Percentiles rank a stretch among this genome's conserved stretches.
Evolutionary conservation across 1,140 invertebrate genomes (phyloP).

Genomic region (Drosophila carrolli): DNA sequence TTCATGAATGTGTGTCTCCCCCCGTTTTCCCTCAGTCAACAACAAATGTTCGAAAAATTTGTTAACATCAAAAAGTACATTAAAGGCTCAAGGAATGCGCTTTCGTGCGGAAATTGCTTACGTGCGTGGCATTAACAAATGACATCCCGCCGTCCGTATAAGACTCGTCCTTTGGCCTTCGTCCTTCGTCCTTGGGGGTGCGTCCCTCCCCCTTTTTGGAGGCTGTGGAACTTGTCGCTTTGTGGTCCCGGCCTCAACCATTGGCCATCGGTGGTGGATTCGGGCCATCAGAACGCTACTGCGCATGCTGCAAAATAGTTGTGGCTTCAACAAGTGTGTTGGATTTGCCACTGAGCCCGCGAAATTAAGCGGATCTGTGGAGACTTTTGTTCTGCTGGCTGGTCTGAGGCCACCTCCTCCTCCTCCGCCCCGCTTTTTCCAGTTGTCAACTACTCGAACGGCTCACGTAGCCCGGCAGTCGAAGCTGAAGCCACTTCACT

Average conservation of each 20-base stretch:
- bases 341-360: neutral
- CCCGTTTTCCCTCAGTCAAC: slow-evolving; percentile 46
- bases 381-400: slow-evolving; percentile 23
- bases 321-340: slow-evolving; percentile 69
- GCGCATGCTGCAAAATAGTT: slow-evolving; percentile 44
- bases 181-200: slow-evolving; percentile 29
- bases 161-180: slow-evolving; percentile 31
- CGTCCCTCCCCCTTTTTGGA: slow-evolving; percentile 30
- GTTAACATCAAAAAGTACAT: slow-evolving; percentile 83
- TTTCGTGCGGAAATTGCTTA: slow-evolving; percentile 83
- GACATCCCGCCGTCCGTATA: slow-evolving; percentile 56
- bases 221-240: slow-evolving; percentile 72
- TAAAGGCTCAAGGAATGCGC: slow-evolving; percentile 82
- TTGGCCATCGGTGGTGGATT: slow-evolving; percentile 66
- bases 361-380: slow-evolving; percentile 25
- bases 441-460: slow-evolving; percentile 18
- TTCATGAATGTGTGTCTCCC: slow-evolving; percentile 28
- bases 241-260: slow-evolving; percentile 67
- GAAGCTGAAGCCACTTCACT: slow-evolving; percentile 56
- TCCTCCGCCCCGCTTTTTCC: neutral
- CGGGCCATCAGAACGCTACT: slow-evolving; percentile 9
- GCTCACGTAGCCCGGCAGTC: slow-evolving; percentile 43
- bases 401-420: neutral
- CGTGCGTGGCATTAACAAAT: slow-evolving; percentile 81
- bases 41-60: slow-evolving; percentile 82